Conservation (phyloP, 2,888 invertebrate genomes). For the Melanostoma mellinum region DNA sequence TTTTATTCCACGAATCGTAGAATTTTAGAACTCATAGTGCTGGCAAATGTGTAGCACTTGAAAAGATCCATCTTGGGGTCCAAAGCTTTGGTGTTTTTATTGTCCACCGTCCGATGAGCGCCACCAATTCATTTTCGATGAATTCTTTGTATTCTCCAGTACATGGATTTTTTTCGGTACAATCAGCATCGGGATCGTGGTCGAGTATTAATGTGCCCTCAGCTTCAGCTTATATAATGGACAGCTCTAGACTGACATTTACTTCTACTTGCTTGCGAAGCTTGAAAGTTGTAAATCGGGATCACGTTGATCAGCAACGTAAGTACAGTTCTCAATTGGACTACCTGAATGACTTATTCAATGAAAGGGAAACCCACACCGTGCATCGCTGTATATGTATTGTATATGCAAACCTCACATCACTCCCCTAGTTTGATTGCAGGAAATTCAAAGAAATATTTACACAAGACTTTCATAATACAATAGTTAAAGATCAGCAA, state of each 20-base stretch:
- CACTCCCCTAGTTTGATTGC: conserved; percentile 83
- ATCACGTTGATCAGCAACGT: conserved; percentile 87
- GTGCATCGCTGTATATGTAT: conserved; percentile 98
- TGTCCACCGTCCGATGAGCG: conserved; percentile 97
- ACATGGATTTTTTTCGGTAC: conserved; percentile 90
- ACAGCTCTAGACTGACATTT: conserved; percentile 88
- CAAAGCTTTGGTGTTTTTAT: conserved; percentile 84
- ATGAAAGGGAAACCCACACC: conserved; percentile 95
- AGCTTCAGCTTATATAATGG: conserved; percentile 89
- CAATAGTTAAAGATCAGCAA: conserved; percentile 85
- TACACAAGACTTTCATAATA: conserved; percentile 86
- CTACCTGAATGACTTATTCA: conserved; percentile 87
- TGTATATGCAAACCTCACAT: conserved; percentile 91
- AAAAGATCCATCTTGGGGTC: conserved; percentile 82
- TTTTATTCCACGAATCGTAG: too few relatives aligned
- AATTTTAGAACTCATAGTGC: conserved; percentile 98
- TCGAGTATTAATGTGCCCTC: conserved; percentile 91
- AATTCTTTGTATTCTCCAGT: conserved; percentile 83
- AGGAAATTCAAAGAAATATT: conserved; percentile 84
- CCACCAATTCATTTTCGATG: conserved; percentile 97
- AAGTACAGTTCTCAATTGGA: conserved; percentile 85
- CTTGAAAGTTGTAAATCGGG: conserved; percentile 97
- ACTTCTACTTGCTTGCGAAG: conserved; percentile 99
- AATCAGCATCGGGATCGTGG: conserved; percentile 99
- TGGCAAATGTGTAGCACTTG: conserved; percentile 92